Conservation (phyloP, 2,113 vertebrate species). For the Dascyllus trimaculatus region DNA sequence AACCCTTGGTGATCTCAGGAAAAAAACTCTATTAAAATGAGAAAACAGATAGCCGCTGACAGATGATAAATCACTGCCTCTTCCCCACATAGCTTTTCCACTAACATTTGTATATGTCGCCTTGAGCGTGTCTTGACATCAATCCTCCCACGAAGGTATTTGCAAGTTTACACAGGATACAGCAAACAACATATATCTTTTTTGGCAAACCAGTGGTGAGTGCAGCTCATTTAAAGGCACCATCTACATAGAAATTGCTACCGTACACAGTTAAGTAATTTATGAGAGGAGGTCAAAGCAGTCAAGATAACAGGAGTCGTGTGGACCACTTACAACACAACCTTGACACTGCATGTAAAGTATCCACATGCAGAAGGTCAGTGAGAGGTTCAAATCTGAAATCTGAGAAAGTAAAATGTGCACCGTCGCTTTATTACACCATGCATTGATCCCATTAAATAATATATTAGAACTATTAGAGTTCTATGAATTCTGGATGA, state of each 20-base stretch:
- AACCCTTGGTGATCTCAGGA: neutral
- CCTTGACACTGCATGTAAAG: neutral
- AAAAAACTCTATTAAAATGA: too few species aligned
- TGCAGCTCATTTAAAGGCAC: neutral
- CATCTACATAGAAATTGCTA: conserved; percentile 8
- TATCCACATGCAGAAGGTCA: neutral
- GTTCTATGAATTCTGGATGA: too few species aligned
- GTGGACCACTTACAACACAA: neutral
- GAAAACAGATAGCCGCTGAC: neutral
- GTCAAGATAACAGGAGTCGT: neutral
- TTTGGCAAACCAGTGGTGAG: neutral
- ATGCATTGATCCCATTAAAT: too few species aligned
- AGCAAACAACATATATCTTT: conserved; percentile 42
- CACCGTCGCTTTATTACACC: neutral
- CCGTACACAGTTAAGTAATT: conserved; percentile 19
- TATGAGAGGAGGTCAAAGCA: neutral
- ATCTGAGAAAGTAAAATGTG: neutral
- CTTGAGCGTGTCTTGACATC: conserved; percentile 23
- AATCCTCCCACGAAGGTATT: conserved; percentile 2
- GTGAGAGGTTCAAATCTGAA: neutral
- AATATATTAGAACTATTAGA: too few species aligned
- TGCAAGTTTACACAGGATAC: conserved; percentile 27
- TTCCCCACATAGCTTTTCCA: neutral
- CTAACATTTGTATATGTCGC: neutral
- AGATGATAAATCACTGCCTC: neutral